phyloP scores from a whole-genome alignment of 1,140 invertebrate species.

The Meteorus sp. region DNA sequence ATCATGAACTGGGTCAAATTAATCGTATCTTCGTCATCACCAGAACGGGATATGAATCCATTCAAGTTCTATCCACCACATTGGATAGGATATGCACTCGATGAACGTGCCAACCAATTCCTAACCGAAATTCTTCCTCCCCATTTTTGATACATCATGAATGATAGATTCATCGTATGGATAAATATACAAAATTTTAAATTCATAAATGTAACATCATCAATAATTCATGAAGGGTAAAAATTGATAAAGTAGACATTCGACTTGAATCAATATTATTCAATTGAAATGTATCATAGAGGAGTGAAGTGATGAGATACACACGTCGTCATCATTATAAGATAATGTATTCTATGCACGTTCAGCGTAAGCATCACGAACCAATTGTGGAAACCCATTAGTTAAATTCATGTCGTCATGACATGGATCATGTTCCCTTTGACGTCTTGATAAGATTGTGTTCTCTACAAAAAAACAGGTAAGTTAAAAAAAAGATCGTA shows the following conservation, averaged over 20 bases:
- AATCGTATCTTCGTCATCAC: slow-evolving; percentile 29
- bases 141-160: too few species aligned
- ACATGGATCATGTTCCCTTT: slow-evolving; percentile 26
- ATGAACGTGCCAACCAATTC: background rate
- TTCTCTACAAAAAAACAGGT: too few species aligned
- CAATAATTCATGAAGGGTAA: too few species aligned
- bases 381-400: slow-evolving; percentile 29
- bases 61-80: slow-evolving; percentile 28
- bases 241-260: too few species aligned
- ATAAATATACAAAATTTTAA: too few species aligned
- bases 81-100: too few species aligned
- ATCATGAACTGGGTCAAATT: slow-evolving; percentile 32
- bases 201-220: too few species aligned
- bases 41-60: slow-evolving; percentile 26
- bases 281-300: too few species aligned
- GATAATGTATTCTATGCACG: slow-evolving; percentile 26
- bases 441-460: slow-evolving; percentile 25
- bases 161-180: too few species aligned
- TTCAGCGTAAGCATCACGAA: slow-evolving; percentile 20
- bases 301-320: too few species aligned
- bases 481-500: too few species aligned
- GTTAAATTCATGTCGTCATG: slow-evolving; percentile 25
- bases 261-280: background rate
- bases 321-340: background rate
- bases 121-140: too few species aligned